Evolutionary conservation across 2,797 vertebrate genomes (phyloP), one percentile per base, ranked within the genome.

Genomic region (Euthynnus affinis): DNA sequence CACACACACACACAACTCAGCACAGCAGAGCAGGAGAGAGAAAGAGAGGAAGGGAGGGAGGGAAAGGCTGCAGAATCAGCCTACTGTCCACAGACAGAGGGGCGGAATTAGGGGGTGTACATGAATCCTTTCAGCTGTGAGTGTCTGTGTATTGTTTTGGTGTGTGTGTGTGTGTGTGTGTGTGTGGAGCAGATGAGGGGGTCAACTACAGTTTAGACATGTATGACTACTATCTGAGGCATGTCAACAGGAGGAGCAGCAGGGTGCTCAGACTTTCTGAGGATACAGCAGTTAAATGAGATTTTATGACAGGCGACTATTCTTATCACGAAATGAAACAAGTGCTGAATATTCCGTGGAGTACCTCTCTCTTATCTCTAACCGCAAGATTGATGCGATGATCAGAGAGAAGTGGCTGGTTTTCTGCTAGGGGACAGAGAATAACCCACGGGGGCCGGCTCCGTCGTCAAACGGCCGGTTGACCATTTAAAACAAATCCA

Each of bases 61-160:
- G 67, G 76, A 82, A 90, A 96, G 96, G 95, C 96, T 96, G 96
- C 96, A 97, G 96, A 97, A 97, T 97, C 96, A 96, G 96, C 95
- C 96, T 96, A 97, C 95, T 97, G 96, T 97, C 96, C 96, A 96
- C 82, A 84, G 78, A 85, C 78, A 9, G 67, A 37, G 62, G 29
- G 32, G 14, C 46, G 66, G 69, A 66, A 42, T 3, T 25, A 56
- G 44, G 65, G 68, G 74, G 81, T 46, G 58, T 82, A 84, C 82
- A 91, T 84, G 88, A 88, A 84, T 83, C 79, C 82, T 89, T 93
- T 92, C 88, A 91, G 91, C 89, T 91, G 85, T 68, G 78, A 67
- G 82, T 84, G 77, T 89, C 58, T 88, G 81, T 86, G 85, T 76
- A 81, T 85, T 84, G 82, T 86, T 86, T 82, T 78, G 57, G 49